A percentile compares a stretch with the other conserved stretches of the same genome.
Evolutionary conservation across 2,888 invertebrate genomes (phyloP).

Genomic region (Pristionchus exspectatus): DNA sequence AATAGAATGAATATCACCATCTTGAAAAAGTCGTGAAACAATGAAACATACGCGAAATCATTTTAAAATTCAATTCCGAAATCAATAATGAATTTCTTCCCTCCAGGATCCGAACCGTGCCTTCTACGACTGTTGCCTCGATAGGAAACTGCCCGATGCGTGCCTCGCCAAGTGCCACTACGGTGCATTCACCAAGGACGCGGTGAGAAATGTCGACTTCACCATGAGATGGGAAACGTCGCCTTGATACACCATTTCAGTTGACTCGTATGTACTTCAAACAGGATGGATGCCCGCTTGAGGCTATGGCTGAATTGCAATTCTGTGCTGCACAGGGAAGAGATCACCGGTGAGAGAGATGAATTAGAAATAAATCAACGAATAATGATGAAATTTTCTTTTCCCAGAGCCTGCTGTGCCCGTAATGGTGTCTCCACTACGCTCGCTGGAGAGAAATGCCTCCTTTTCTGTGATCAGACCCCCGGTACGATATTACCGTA

Average conservation of each 20-base stretch:
- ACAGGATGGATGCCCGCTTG: slow-evolving; percentile 75
- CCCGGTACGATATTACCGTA: slow-evolving; percentile 60
- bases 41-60: neutral
- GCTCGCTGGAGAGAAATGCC: slow-evolving; percentile 74
- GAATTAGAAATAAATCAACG: neutral
- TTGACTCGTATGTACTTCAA: slow-evolving; percentile 76
- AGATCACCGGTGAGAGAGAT: slow-evolving; percentile 33
- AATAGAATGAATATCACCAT: neutral
- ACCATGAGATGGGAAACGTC: neutral
- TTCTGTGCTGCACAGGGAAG: slow-evolving; percentile 74
- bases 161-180: slow-evolving; percentile 74
- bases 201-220: slow-evolving; percentile 56
- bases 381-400: neutral
- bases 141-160: slow-evolving; percentile 75
- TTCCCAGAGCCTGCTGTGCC: slow-evolving; percentile 70
- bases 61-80: neutral
- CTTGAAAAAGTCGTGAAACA: neutral
- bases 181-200: slow-evolving; percentile 70
- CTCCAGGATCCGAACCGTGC: slow-evolving; percentile 73
- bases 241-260: slow-evolving; percentile 53
- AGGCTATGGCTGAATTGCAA: slow-evolving; percentile 75
- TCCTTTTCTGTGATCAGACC: slow-evolving; percentile 75
- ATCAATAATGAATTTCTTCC: neutral
- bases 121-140: slow-evolving; percentile 76
- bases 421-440: slow-evolving; percentile 76